Percentiles rank a stretch among this genome's conserved stretches.
Conservation (phyloP, 2,113 vertebrate species). For the Leucosticte australis region DNA sequence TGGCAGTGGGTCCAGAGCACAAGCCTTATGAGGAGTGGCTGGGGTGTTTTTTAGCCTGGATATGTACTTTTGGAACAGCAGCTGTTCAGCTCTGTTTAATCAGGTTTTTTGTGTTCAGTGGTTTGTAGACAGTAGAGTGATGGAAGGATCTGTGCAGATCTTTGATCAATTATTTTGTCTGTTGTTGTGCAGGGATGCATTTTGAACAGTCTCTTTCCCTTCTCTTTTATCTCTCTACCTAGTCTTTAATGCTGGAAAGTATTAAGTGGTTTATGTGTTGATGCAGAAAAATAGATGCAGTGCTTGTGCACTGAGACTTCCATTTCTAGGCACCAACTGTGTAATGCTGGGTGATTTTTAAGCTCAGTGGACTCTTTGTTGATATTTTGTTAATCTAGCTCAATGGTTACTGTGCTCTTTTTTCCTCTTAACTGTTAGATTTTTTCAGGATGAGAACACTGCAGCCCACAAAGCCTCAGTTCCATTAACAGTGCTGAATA, state of each 20-base stretch:
- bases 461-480: conserved; percentile 21
- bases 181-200: background rate
- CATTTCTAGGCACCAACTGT: background rate
- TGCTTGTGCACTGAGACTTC: background rate
- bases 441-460: conserved; percentile 64
- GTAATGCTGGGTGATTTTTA: background rate
- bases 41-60: background rate
- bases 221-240: background rate
- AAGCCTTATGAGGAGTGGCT: rapidly evolving
- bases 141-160: background rate
- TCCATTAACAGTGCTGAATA: conserved; percentile 37
- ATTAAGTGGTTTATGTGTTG: background rate
- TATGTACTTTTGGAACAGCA: background rate
- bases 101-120: background rate
- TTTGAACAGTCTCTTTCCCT: background rate
- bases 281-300: background rate
- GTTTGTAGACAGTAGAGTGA: background rate
- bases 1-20: background rate
- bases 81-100: background rate
- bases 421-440: conserved; percentile 31
- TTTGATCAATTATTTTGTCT: background rate
- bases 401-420: conserved; percentile 21
- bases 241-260: background rate
- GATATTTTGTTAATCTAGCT: conserved; percentile 29
- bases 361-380: conserved; percentile 45